phyloP scores from a whole-genome alignment of 2,888 invertebrate genomes.

The Syritta pipiens region DNA sequence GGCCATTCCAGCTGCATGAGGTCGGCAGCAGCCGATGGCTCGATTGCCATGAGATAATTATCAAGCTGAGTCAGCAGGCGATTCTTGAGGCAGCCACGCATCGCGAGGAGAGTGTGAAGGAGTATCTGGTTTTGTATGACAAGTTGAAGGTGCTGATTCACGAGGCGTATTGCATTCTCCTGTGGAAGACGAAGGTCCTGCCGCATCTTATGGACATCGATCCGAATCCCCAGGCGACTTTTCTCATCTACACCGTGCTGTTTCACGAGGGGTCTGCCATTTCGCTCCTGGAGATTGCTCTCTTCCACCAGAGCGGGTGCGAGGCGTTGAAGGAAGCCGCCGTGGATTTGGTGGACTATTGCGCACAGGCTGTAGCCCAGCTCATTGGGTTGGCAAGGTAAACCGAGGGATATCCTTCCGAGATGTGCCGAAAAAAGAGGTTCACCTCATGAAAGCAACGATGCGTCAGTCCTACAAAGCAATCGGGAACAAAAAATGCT shows the following conservation, averaged over 20 bases:
- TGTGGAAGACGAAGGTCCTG: constrained; percentile 92
- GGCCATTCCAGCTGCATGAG: constrained; percentile 83
- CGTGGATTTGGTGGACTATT: constrained; percentile 91
- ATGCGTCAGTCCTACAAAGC: no score
- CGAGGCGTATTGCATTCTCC: constrained; percentile 89
- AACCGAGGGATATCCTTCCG: no score
- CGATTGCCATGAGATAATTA: constrained; percentile 89
- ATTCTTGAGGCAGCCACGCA: constrained; percentile 88
- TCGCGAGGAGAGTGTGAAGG: constrained; percentile 92
- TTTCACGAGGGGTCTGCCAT: constrained; percentile 90
- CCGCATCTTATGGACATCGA: constrained; percentile 86
- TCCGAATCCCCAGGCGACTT: constrained; percentile 85
- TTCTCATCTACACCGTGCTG: constrained; percentile 88
- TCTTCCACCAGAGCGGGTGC: constrained; percentile 90
- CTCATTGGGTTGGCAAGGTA: constrained; percentile 81
- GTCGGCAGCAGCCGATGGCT: constrained; percentile 89
- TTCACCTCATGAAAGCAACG: no score
- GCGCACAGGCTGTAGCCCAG: constrained; percentile 84
- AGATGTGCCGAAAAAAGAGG: no score
- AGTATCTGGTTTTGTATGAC: constrained; percentile 83
- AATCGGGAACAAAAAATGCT: no score
- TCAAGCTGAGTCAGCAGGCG: constrained; percentile 93
- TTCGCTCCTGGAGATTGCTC: constrained; percentile 89
- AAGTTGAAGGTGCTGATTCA: constrained; percentile 85
- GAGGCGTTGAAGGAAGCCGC: constrained; percentile 88